These are phyloP conservation scores for Drosophila melanica DNA, from an alignment of 1,140 invertebrate species.

Conservation along the genomic window DNA sequence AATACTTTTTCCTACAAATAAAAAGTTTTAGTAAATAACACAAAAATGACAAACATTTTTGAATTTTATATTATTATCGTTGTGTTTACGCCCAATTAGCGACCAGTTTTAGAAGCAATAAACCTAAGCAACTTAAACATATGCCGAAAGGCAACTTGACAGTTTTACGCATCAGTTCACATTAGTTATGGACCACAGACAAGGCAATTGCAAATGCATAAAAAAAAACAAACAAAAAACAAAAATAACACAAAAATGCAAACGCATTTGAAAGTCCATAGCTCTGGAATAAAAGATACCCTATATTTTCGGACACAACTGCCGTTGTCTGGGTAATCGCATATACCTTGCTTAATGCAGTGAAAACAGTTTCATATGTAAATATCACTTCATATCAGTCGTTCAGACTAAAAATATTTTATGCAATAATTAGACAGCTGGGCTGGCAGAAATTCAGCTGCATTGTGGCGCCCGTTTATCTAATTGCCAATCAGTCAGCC, in stretches of 20 bases:
- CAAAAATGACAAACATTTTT: neutral
- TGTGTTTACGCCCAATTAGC: slow-evolving; percentile 38
- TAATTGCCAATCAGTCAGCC: slow-evolving; percentile 32
- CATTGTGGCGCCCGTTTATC: slow-evolving; percentile 12
- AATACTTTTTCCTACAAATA: too few species aligned
- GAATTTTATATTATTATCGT: neutral
- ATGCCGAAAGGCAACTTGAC: slow-evolving; percentile 18
- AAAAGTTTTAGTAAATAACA: too few species aligned
- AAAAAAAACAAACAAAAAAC: slow-evolving; percentile 32
- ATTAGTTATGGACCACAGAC: slow-evolving; percentile 14
- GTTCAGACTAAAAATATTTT: slow-evolving; percentile 38
- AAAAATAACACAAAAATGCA: slow-evolving; percentile 1
- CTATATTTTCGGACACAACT: neutral
- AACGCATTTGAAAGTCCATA: neutral
- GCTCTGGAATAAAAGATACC: neutral
- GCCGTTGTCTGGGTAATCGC: neutral
- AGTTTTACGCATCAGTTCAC: slow-evolving; percentile 49
- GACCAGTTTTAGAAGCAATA: slow-evolving; percentile 7
- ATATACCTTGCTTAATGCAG: neutral
- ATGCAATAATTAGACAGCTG: slow-evolving; percentile 67
- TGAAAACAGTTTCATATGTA: neutral
- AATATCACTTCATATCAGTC: slow-evolving; percentile 2
- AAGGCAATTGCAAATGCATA: slow-evolving; percentile 25
- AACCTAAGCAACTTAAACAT: slow-evolving; percentile 1
- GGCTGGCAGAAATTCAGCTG: slow-evolving; percentile 32